Evolutionary conservation across 2,888 invertebrate species (phyloP).

Genomic region (Drosophila robusta): DNA sequence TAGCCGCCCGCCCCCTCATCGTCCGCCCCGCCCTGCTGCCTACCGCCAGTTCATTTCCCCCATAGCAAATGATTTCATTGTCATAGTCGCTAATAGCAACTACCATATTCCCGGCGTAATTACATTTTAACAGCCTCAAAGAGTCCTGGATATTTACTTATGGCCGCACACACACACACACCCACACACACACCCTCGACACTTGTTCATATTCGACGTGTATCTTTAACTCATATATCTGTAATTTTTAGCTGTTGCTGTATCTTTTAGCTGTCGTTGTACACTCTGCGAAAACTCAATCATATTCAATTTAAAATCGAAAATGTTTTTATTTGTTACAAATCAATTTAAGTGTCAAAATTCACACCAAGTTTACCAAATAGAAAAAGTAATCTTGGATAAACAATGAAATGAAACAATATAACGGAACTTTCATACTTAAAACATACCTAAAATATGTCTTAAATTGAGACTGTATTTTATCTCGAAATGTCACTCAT

Average conservation of each 20-base stretch:
- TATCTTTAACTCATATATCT: constrained; percentile 19
- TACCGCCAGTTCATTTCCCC: neutral
- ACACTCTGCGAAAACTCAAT: neutral
- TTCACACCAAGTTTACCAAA: no score
- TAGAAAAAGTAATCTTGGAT: no score
- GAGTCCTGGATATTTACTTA: constrained; percentile 71
- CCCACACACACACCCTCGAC: constrained; percentile 22
- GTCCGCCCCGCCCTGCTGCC: neutral
- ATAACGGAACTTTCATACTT: no score
- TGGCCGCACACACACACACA: constrained; percentile 36
- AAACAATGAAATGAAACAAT: no score
- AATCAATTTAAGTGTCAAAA: no score
- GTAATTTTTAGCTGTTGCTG: constrained; percentile 15
- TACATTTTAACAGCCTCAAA: constrained; percentile 78
- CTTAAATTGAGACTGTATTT: no score
- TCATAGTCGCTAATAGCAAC: constrained; percentile 80
- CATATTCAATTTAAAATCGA: no score
- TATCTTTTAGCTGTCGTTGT: constrained; percentile 30
- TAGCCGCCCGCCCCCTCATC: constrained; percentile 8
- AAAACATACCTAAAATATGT: no score
- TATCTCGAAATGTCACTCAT: no score
- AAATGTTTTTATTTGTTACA: no score
- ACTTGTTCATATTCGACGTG: constrained; percentile 31
- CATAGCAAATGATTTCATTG: constrained; percentile 69
- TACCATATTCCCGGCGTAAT: constrained; percentile 67